Evolutionary conservation across 2,888 invertebrate genomes (phyloP).

Genomic region (Dinocampus coccinellae): DNA sequence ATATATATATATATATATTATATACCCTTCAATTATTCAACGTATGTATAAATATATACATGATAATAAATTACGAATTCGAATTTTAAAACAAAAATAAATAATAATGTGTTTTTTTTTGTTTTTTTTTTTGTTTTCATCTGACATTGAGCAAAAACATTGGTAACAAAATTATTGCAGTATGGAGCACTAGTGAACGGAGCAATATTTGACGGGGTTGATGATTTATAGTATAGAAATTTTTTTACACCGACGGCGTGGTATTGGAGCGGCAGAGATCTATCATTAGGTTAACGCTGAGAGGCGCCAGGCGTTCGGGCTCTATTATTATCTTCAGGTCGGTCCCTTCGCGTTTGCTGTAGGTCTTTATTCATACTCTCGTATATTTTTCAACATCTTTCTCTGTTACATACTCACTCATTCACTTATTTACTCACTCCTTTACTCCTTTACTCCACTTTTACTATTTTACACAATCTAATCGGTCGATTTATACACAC

Average conservation of each 20-base stretch:
- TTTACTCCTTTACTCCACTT: no score
- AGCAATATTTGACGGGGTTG: conserved; percentile 23
- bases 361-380: conserved; percentile 2
- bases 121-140: no score
- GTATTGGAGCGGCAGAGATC: conserved; percentile 47
- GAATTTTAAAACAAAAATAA: not conserved
- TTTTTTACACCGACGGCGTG: conserved; percentile 43
- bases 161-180: conserved; percentile 25
- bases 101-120: not conserved
- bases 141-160: conserved; percentile 11
- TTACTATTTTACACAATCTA: conserved; percentile 10
- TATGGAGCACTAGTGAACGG: not conserved
- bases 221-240: conserved; percentile 53
- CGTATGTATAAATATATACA: no score
- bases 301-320: conserved; percentile 46
- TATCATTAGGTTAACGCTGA: conserved; percentile 53
- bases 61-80: no score
- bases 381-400: not conserved
- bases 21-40: no score
- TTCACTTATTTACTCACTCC: not conserved
- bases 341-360: conserved; percentile 25
- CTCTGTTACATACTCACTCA: not conserved
- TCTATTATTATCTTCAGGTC: conserved; percentile 49
- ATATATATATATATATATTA: no score
- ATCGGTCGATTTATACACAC: no score